Percentiles rank a stretch among this genome's conserved stretches.
Conservation (phyloP, 2,113 vertebrate genomes). For the Balaeniceps rex region DNA sequence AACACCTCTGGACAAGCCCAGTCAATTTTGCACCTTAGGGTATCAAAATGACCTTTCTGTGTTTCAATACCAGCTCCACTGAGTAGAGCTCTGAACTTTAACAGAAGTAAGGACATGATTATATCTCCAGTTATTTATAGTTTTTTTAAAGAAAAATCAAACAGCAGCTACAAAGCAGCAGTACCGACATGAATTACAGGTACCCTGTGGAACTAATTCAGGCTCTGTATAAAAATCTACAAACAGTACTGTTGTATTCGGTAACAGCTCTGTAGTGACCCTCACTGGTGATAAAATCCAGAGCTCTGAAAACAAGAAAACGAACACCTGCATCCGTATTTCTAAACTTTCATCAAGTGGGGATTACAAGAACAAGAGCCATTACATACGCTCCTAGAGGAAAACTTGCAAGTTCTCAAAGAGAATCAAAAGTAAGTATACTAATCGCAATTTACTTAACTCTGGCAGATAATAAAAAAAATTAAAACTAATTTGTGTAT, state of each 20-base stretch:
- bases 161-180: neutral
- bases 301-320: conserved; percentile 63
- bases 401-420: conserved; percentile 8
- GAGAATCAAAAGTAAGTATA: neutral
- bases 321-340: conserved; percentile 67
- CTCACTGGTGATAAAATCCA: conserved; percentile 78
- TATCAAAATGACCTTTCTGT: neutral
- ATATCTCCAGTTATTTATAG: neutral
- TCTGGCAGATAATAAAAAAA: neutral
- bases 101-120: neutral
- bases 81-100: neutral
- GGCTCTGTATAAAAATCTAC: conserved; percentile 45
- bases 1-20: neutral
- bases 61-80: neutral
- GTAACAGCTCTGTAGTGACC: conserved; percentile 74
- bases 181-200: neutral
- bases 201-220: neutral
- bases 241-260: conserved; percentile 23
- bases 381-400: conserved; percentile 24
- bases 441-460: neutral
- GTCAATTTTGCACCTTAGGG: neutral
- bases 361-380: conserved; percentile 57
- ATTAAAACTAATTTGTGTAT: neutral
- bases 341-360: conserved; percentile 64
- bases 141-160: neutral